These are phyloP conservation scores for Narcine bancroftii DNA, from an alignment of 2,113 vertebrate genomes.

Conservation along the genomic window DNA sequence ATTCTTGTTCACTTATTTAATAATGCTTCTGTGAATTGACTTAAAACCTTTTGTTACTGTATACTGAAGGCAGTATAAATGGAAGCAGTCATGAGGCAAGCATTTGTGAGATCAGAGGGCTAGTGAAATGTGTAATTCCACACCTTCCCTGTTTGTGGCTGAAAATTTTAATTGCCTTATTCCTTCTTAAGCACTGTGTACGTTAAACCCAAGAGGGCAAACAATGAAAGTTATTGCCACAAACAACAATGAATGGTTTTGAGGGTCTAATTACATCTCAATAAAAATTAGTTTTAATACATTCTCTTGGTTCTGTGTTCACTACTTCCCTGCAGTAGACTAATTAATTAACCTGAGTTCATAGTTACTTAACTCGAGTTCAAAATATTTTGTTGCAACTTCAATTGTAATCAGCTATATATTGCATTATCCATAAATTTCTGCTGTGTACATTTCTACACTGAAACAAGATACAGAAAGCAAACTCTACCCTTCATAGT, in stretches of 20 bases:
- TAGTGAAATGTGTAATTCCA: neutral
- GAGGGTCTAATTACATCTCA: neutral
- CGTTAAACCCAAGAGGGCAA: neutral
- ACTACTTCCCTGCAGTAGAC: constrained; percentile 54
- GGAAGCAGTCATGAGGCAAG: neutral
- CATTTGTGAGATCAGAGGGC: neutral
- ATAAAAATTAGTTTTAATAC: neutral
- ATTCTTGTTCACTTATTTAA: too few relatives aligned
- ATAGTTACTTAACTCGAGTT: constrained; percentile 63
- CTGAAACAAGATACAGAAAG: neutral
- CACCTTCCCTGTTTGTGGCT: neutral
- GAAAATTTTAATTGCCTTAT: neutral
- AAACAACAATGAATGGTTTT: neutral
- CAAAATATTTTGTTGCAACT: constrained; percentile 69
- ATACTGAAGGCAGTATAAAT: neutral
- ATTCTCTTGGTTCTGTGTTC: neutral
- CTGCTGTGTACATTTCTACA: neutral
- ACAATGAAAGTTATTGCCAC: neutral
- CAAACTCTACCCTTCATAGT: neutral
- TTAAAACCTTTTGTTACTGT: neutral
- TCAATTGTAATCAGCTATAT: constrained; percentile 49
- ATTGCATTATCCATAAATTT: constrained; percentile 47
- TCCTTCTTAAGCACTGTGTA: neutral
- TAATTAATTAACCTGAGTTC: constrained; percentile 65
- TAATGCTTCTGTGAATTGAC: too few relatives aligned